A percentile compares a stretch with the other conserved stretches of the same genome.
Conservation (phyloP, 2,888 invertebrate genomes). For the Willowsia nigromaculata region DNA sequence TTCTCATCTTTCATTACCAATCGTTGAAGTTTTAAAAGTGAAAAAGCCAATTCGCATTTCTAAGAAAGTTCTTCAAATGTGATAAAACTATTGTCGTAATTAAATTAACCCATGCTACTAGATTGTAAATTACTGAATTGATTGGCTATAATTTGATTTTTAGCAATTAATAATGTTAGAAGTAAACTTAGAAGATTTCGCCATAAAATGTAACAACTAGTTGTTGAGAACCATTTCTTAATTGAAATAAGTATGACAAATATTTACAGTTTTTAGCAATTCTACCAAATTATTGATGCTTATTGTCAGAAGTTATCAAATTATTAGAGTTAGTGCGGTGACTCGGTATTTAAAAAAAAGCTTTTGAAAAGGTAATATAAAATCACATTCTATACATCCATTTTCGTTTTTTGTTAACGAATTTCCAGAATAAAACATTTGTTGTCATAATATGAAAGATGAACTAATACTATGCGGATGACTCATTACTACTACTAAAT, state of each 20-base stretch:
- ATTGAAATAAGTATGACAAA: too few relatives aligned
- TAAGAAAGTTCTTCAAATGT: conserved; percentile 33
- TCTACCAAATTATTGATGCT: too few relatives aligned
- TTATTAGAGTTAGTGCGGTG: too few relatives aligned
- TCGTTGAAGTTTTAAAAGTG: not conserved
- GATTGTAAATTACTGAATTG: not conserved
- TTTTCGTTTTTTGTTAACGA: not conserved
- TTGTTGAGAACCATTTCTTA: too few relatives aligned
- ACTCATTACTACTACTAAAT: not conserved
- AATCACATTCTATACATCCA: not conserved
- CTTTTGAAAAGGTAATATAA: too few relatives aligned
- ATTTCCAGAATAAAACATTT: not conserved
- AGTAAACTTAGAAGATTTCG: too few relatives aligned
- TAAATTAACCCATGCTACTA: not conserved
- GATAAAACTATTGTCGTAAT: conserved; percentile 23
- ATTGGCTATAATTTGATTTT: not conserved
- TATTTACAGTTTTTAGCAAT: too few relatives aligned
- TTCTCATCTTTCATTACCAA: not conserved
- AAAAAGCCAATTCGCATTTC: conserved; percentile 28
- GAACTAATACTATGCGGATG: not conserved
- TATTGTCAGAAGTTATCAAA: too few relatives aligned
- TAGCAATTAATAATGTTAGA: too few relatives aligned
- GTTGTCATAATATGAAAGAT: not conserved
- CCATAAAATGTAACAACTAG: too few relatives aligned
- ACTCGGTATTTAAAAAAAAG: too few relatives aligned